Percentiles rank a stretch among this genome's conserved stretches.
Evolutionary conservation across 2,113 vertebrate genomes (phyloP).

Genomic region (Catharus fuscescens): DNA sequence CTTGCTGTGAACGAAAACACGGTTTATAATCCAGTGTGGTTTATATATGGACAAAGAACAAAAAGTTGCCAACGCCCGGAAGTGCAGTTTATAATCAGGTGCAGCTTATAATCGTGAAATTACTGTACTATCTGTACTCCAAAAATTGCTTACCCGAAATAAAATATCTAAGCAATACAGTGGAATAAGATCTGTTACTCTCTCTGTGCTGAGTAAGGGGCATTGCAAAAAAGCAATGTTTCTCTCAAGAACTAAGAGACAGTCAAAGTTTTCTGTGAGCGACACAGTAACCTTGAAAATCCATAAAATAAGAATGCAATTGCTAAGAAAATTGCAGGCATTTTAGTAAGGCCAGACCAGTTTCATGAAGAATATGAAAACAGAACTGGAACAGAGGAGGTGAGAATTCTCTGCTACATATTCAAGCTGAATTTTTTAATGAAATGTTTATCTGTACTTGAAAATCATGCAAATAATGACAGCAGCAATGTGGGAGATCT

Average conservation of each 20-base stretch:
- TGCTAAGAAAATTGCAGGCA: neutral
- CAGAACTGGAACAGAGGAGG: neutral
- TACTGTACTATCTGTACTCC: neutral
- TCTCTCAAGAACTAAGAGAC: neutral
- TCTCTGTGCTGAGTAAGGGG: neutral
- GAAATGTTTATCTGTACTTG: conserved; percentile 22
- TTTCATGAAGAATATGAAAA: neutral
- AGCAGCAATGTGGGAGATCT: conserved; percentile 24
- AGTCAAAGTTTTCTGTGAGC: neutral
- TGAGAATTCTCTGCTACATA: neutral
- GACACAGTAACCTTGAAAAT: conserved; percentile 20
- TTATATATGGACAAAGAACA: too few relatives aligned
- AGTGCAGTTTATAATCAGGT: too few relatives aligned
- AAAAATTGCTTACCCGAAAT: neutral
- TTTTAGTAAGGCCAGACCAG: neutral
- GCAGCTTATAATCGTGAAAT: too few relatives aligned
- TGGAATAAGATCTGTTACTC: neutral
- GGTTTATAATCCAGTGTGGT: too few relatives aligned
- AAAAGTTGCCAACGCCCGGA: too few relatives aligned
- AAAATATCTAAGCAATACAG: conserved; percentile 28
- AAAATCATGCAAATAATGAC: conserved; percentile 49
- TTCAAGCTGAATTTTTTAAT: conserved; percentile 11
- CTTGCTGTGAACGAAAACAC: too few relatives aligned
- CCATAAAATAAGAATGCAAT: neutral
- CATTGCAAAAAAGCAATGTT: conserved; percentile 12